Evolutionary conservation across 2,888 invertebrate genomes (phyloP).

Genomic region (Agrotis exclamationis): DNA sequence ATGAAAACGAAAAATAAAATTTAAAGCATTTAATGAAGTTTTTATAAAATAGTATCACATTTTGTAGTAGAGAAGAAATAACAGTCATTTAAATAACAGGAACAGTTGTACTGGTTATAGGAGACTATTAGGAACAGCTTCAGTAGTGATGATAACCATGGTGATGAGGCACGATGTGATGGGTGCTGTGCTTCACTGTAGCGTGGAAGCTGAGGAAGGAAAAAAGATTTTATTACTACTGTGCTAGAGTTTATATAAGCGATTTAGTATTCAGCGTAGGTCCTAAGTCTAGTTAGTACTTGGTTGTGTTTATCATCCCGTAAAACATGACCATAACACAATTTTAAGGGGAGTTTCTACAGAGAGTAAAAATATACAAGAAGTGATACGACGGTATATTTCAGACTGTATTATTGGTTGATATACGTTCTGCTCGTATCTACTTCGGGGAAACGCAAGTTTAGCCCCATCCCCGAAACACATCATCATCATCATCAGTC

Average conservation of each 20-base stretch:
- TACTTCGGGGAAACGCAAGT: too few species aligned
- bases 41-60: constrained; percentile 16
- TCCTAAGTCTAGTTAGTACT: too few species aligned
- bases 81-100: constrained; percentile 22
- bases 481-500: too few species aligned
- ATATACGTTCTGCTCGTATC: too few species aligned
- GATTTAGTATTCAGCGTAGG: background rate
- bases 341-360: too few species aligned
- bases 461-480: too few species aligned
- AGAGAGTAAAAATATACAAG: too few species aligned
- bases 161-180: constrained; percentile 67
- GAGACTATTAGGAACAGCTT: background rate
- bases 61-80: constrained; percentile 10
- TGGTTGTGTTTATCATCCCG: too few species aligned
- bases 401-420: too few species aligned
- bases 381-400: too few species aligned
- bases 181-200: constrained; percentile 72
- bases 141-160: constrained; percentile 36
- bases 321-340: too few species aligned
- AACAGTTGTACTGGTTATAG: background rate
- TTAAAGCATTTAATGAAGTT: constrained; percentile 34
- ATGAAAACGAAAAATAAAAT: too few species aligned
- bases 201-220: constrained; percentile 76
- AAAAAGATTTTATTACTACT: background rate
- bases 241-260: background rate